Percentiles rank a stretch among this genome's conserved stretches.
Evolutionary conservation across 2,888 invertebrate species (phyloP).

Genomic region (Diarsia rubi): DNA sequence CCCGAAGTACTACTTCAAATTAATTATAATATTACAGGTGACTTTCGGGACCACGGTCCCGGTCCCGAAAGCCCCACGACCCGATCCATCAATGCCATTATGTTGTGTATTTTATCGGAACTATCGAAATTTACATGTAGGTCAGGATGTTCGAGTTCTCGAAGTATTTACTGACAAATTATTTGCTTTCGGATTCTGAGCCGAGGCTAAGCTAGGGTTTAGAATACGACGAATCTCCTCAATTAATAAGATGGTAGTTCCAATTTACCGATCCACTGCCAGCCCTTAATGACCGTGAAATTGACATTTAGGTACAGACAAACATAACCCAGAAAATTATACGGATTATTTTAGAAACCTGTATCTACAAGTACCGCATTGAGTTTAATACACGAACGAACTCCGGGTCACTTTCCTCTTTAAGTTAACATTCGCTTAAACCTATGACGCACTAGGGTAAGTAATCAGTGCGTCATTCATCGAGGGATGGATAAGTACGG

Average conservation of each 20-base stretch:
- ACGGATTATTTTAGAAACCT: background rate
- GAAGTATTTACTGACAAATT: background rate
- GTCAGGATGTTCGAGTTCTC: background rate
- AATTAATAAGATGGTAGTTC: background rate
- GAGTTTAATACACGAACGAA: background rate
- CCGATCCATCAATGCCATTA: background rate
- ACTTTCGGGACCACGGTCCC: no score
- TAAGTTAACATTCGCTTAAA: background rate
- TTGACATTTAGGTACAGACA: background rate
- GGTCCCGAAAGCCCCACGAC: no score
- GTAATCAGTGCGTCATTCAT: conserved; percentile 40
- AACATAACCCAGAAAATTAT: background rate
- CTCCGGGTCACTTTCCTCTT: background rate
- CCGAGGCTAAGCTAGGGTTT: background rate
- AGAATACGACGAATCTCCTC: background rate
- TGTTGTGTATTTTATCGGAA: background rate
- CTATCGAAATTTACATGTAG: background rate
- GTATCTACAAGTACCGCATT: background rate
- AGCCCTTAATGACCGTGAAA: background rate
- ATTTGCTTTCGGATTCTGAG: background rate
- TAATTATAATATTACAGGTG: no score
- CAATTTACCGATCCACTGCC: background rate
- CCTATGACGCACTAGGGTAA: conserved; percentile 31
- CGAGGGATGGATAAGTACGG: background rate
- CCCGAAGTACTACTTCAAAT: no score